Evolutionary conservation across 2,888 invertebrate genomes (phyloP).

Genomic region (Idaea aversata): DNA sequence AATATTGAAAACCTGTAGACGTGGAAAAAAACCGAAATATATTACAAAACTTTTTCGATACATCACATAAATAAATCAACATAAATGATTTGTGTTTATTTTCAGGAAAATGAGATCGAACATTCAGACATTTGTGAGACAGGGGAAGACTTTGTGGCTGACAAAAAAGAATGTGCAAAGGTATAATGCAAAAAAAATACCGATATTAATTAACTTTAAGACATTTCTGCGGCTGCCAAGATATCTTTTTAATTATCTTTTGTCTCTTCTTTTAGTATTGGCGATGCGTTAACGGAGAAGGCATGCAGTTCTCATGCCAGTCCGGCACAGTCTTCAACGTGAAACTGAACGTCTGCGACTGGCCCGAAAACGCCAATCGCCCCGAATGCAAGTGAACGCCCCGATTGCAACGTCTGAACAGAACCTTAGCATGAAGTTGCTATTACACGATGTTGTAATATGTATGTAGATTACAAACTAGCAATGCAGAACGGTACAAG

Average conservation of each 20-base stretch:
- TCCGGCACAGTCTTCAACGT: slow-evolving; percentile 88
- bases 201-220: neutral
- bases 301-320: slow-evolving; percentile 86
- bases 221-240: neutral
- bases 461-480: neutral
- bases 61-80: neutral
- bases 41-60: no score
- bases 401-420: slow-evolving; percentile 19
- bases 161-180: slow-evolving; percentile 69
- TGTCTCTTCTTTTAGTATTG: slow-evolving; percentile 83
- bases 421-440: slow-evolving; percentile 21
- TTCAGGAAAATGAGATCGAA: slow-evolving; percentile 70
- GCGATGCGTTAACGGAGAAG: slow-evolving; percentile 90
- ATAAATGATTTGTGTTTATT: slow-evolving; percentile 16
- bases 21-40: no score
- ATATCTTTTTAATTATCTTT: neutral
- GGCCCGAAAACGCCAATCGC: slow-evolving; percentile 87
- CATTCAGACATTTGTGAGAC: slow-evolving; percentile 59
- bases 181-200: slow-evolving; percentile 34
- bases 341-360: slow-evolving; percentile 86
- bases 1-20: no score
- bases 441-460: slow-evolving; percentile 5
- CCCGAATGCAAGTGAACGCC: slow-evolving; percentile 66
- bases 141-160: slow-evolving; percentile 61
- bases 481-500: neutral